Evolutionary conservation across 2,113 vertebrate genomes (phyloP), one percentile per base, ranked within the genome.

Genomic region (Marcusenius ussheri): DNA sequence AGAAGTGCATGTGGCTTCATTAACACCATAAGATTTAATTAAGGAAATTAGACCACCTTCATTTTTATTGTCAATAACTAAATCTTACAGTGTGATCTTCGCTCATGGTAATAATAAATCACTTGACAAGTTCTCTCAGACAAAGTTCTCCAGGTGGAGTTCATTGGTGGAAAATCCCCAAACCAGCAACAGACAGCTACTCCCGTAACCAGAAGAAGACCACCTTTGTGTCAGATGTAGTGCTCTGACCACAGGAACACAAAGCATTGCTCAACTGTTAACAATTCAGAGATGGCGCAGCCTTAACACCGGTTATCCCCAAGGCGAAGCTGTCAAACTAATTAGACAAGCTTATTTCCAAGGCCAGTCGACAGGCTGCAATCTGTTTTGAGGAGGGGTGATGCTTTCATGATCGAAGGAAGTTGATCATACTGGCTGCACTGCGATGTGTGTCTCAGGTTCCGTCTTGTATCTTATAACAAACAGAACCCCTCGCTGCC

Each of bases 211-310:
- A 86, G 21, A 50, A 84, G 19, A 47, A 27, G 24, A 27, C 6
- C 83, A 86, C 83, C 45, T 86, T 50, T 86, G 24, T 50, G 45
- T 50, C 11, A 27, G 45, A 15, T 27, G 83, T 31, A 27, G 35
- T 19, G 13, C 27, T 80, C 31, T 89, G 88, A 89, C 24, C 46
- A 50, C 47, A 42, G 19, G 46, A 80, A 50, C 47, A 49, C n/a
- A 21, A n/a, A 87, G 8, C 80, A 53, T 51, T 53, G 77, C 74
- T 83, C 74, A 89, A 51, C 77, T 89, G 85, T 56, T 11, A 83
- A n/a, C 74, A 83, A 83, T 42, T 53, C 47, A 53, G 31, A 53
- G 51, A 89, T 89, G 70, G 74, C 49, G 1, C 19, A 42, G 49
- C 46, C 19, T 31, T 42, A 83, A 53, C 8, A 42, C 49, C 49